A percentile compares a stretch with the other conserved stretches of the same genome.
Conservation (phyloP, 2,888 invertebrate genomes). For the Deilephila elpenor region DNA sequence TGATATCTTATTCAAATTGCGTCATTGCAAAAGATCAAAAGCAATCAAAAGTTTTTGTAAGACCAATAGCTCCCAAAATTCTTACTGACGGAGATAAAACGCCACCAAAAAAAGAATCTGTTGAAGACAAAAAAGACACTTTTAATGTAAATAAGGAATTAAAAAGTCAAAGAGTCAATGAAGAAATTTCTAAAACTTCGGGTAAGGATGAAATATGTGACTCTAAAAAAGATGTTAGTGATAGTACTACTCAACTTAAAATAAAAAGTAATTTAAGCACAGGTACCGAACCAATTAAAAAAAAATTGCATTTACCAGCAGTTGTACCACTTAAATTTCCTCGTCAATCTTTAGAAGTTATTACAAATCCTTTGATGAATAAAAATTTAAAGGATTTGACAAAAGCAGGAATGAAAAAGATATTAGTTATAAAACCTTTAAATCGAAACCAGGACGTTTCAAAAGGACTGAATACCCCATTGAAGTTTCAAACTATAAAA, state of each 20-base stretch:
- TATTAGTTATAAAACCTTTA: constrained; percentile 78
- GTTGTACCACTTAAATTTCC: constrained; percentile 71
- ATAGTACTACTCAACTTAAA: constrained; percentile 30
- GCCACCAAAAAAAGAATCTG: constrained; percentile 69
- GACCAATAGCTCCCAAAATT: constrained; percentile 72
- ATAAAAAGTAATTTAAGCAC: constrained; percentile 30
- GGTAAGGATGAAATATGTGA: constrained; percentile 38
- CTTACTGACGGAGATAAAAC: constrained; percentile 61
- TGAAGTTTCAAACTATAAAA: constrained; percentile 87
- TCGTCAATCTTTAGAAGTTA: constrained; percentile 72
- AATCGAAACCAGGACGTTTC: constrained; percentile 69
- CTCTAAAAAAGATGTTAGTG: constrained; percentile 30
- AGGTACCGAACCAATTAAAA: constrained; percentile 46
- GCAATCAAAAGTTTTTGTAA: constrained; percentile 64
- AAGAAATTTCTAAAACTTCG: constrained; percentile 35
- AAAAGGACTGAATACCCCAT: constrained; percentile 55
- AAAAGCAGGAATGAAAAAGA: constrained; percentile 79
- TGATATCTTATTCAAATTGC: constrained; percentile 50
- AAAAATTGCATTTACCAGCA: constrained; percentile 55
- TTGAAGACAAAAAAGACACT: constrained; percentile 71
- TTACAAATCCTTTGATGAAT: constrained; percentile 75
- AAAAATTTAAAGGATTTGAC: constrained; percentile 74
- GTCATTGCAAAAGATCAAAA: constrained; percentile 53
- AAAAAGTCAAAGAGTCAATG: constrained; percentile 39
- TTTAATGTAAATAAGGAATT: constrained; percentile 90